Base-by-base conservation (phyloP, 2,888 invertebrate genomes). In the Stramonita haemastoma region DNA sequence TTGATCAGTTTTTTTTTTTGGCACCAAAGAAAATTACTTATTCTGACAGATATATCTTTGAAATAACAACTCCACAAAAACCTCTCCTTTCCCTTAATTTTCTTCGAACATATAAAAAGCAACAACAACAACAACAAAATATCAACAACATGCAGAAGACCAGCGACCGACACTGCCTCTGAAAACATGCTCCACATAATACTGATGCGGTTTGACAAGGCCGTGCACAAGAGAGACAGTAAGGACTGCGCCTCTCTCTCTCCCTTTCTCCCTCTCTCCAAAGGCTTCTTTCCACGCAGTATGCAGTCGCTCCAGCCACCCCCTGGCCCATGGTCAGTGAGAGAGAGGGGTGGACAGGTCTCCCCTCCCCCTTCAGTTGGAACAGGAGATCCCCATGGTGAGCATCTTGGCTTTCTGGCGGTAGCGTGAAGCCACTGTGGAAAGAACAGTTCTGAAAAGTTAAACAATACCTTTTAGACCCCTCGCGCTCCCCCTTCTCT, bases 361-460 rank as follows among this genome's bases (percentile, higher is more conserved):
- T 19, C 32, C 77, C 77, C 77, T 13, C 4, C 8, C 73, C 79
- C 13, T 2, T 88, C 85, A 90, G 84, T 89, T 89, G n/a, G 89
- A 87, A 57, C 89, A 89, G 57, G 89, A 90, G 13, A 89, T 85
- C 22, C 91, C 91, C 56, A 91, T 36, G 57, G 89, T 90, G 83
- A 91, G 88, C 90, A 89, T 87, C 90, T 87, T 90, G n/a, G 91
- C 90, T 34, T 91, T 91, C 81, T 89, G 88, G 79, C 91, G 86
- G 89, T 91, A 91, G 29, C 90, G 87, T 26, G 90, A 60, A 11
- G 91, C 91, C 91, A 91, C 91, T 91, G 90, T 22, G 87, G 87
- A 89, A 73, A 77, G 85, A 73, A 86, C 66, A 85, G 84, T 79
- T 77, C 57, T 34, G 46, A 81, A 87, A 87, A 83, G 34, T 87